Evolutionary conservation across 1,140 invertebrate genomes (phyloP), one percentile per base, ranked within the genome.

Genomic region (Macrocentrus cingulum): DNA sequence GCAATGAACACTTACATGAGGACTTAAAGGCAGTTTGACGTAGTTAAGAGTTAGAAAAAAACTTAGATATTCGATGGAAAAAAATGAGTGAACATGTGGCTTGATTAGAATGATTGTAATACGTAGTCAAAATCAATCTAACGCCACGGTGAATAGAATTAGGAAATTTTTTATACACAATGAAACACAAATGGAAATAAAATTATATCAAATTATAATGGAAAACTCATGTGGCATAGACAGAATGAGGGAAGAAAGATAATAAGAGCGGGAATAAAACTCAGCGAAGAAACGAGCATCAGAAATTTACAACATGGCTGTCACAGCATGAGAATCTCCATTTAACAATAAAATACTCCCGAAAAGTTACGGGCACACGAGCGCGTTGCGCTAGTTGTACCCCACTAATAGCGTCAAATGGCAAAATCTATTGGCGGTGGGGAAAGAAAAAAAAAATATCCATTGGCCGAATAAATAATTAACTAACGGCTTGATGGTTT

Each of bases 261-360:
- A 13, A 15, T n/a, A 32, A 51, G 32, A 51, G 49, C 49, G 49
- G 52, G 52, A 42, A 42, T 8, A 16, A 34, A 46, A 53, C 9
- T 15, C 32, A 32, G 53, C 39, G 18, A 41, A 54, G 2, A 41
- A 11, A 42, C 15, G 46, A 25, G 36, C 34, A 56, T 15, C 29
- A 41, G 29, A 50, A 62, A 62, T 65, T 60, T 57, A 60, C 63
- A 65, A 65, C 57, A 65, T 65, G 63, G 63, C 63, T 65, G 63
- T 65, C 57, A 59, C 29, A 34, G 51, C 46, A 56, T 52, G 60
- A 65, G 56, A 62, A 62, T 54, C 53, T 61, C 53, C 56, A 57
- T 44, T 58, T 42, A 50, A 42, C 46, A 62, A 53, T 55, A 62
- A 62, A 54, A 59, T 56, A 62, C 46, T 59, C 36, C 46, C 49